These are phyloP conservation scores for Drosophila glabriapex DNA, from an alignment of 2,888 invertebrate species.

Conservation along the genomic window DNA sequence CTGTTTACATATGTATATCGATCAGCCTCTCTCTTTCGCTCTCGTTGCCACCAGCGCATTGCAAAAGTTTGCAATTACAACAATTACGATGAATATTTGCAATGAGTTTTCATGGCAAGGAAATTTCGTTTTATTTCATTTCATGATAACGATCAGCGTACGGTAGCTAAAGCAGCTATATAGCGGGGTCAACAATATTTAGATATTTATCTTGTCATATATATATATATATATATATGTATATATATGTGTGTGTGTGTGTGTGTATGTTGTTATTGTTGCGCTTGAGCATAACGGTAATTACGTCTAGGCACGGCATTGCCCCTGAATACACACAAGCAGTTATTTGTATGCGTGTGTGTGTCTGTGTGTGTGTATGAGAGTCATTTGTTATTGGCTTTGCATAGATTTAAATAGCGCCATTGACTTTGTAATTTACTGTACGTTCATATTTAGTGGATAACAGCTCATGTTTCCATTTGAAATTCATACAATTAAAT, in stretches of 20 bases:
- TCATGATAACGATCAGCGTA: slow-evolving; percentile 58
- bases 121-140: slow-evolving; percentile 68
- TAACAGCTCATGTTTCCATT: slow-evolving; percentile 4
- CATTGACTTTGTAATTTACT: slow-evolving; percentile 61
- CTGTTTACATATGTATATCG: background rate
- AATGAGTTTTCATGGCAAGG: slow-evolving; percentile 57
- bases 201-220: slow-evolving; percentile 73
- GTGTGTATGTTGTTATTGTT: slow-evolving; percentile 44
- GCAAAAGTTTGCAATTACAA: slow-evolving; percentile 61
- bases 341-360: slow-evolving; percentile 7
- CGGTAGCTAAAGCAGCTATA: slow-evolving; percentile 4
- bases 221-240: background rate
- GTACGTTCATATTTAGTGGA: slow-evolving; percentile 28
- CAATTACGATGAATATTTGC: slow-evolving; percentile 59
- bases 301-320: slow-evolving; percentile 76
- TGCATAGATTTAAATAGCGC: slow-evolving; percentile 48
- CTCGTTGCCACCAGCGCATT: slow-evolving; percentile 5
- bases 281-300: slow-evolving; percentile 77
- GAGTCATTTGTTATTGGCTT: slow-evolving; percentile 14
- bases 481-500: slow-evolving; percentile 8
- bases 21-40: background rate
- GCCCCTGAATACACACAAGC: slow-evolving; percentile 65
- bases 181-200: slow-evolving; percentile 52
- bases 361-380: background rate
- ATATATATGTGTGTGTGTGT: rapidly evolving